These are phyloP conservation scores for Drosophila engyochracea DNA, from an alignment of 2,888 invertebrate species.

Conservation along the genomic window DNA sequence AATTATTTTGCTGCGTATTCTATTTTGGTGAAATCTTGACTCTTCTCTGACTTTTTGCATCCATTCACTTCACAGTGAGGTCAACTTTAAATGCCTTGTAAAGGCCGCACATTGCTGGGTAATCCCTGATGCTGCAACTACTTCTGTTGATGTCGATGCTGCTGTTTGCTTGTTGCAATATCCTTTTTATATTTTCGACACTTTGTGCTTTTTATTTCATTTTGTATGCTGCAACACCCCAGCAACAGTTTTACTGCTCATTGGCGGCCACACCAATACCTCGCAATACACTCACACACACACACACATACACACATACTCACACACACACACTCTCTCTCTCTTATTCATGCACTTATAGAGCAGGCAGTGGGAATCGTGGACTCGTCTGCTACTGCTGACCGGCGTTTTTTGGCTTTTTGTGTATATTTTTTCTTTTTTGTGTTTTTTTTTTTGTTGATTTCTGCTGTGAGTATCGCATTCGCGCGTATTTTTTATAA, in stretches of 20 bases:
- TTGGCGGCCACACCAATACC: constrained; percentile 63
- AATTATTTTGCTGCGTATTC: background rate
- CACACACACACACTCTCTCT: constrained; percentile 1
- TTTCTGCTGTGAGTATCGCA: constrained; percentile 58
- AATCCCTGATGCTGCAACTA: constrained; percentile 15
- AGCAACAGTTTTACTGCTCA: constrained; percentile 78
- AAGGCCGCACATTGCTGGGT: constrained; percentile 5
- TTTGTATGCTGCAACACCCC: constrained; percentile 58
- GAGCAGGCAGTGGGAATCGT: constrained; percentile 45
- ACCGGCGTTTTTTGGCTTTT: constrained; percentile 66
- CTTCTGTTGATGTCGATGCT: constrained; percentile 4
- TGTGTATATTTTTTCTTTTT: constrained; percentile 24
- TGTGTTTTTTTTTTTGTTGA: constrained; percentile 51
- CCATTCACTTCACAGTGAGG: constrained; percentile 7
- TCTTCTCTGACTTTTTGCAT: constrained; percentile 2
- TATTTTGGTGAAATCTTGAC: background rate
- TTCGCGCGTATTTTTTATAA: constrained; percentile 57
- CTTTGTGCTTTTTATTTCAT: constrained; percentile 45
- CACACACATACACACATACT: constrained; percentile 11
- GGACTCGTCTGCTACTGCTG: constrained; percentile 63
- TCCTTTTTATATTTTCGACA: constrained; percentile 70
- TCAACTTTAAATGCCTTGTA: constrained; percentile 13
- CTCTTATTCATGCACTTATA: constrained; percentile 48
- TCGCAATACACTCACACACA: constrained; percentile 23
- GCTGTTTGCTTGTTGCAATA: constrained; percentile 29